Conservation (phyloP, 2,797 vertebrate species). For the Esox masquinongy region DNA sequence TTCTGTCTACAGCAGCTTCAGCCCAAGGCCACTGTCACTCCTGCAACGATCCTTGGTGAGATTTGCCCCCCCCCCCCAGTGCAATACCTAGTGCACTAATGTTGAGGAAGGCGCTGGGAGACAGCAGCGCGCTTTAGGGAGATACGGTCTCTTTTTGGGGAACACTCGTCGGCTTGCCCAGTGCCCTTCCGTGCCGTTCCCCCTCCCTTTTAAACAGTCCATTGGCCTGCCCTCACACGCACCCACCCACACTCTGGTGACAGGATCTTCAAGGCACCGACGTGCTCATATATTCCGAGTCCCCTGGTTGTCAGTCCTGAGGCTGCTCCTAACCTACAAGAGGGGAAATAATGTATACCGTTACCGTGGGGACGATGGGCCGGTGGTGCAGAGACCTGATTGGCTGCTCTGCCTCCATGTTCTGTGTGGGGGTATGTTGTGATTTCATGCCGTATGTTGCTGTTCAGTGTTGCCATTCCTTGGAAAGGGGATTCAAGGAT, state of each 20-base stretch:
- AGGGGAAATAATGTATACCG: slow-evolving; percentile 28
- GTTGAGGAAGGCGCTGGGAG: neutral
- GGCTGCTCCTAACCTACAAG: slow-evolving; percentile 65
- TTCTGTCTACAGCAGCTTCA: neutral
- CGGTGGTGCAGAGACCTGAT: slow-evolving; percentile 49
- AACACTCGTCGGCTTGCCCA: neutral
- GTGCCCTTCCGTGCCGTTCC: neutral
- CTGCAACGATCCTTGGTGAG: neutral
- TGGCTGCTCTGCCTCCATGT: neutral
- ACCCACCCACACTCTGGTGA: neutral
- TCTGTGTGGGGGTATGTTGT: neutral
- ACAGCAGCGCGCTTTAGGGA: neutral
- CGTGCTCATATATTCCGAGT: neutral
- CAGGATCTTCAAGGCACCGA: slow-evolving; percentile 1
- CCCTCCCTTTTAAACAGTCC: neutral
- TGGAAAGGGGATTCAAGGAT: neutral
- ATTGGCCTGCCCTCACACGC: neutral
- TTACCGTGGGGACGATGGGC: slow-evolving; percentile 43
- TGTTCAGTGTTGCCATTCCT: neutral
- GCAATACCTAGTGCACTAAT: no score
- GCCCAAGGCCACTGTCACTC: slow-evolving; percentile 14
- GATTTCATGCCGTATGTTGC: no score
- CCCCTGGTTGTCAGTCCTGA: slow-evolving; percentile 25
- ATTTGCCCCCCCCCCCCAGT: neutral
- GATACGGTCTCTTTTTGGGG: neutral